Evolutionary conservation across 2,797 vertebrate species (phyloP), one percentile per base, ranked within the genome.

Genomic region (Neostethus bicornis): DNA sequence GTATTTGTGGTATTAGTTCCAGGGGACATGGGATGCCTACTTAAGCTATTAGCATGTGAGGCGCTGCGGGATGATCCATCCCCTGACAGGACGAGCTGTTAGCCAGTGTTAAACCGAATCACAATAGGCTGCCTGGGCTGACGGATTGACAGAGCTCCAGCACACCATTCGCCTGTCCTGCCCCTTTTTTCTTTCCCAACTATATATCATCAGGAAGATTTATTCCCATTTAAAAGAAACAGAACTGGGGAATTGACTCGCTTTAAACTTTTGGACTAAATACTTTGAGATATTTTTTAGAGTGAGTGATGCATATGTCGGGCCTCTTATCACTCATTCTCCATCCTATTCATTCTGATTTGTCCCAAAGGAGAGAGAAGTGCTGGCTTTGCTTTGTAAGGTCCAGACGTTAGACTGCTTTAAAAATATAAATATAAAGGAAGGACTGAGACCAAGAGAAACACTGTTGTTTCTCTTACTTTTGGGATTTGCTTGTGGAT

Each of bases 41-140:
- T 92, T 92, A 90, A 87, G 87, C 82, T 84, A 91, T 91, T 91
- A 90, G 90, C 90, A 90, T 90, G 83, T 83, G 90, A 92, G 88
- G 85, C 86, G 77, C 84, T 20, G 58, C 53, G 63, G 77, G 86
- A 87, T 85, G 85, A 87, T 82, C 84, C 81, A 73, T 79, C 83
- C 75, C 69, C 80, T 84, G 86, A 87, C 85, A 81, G 88, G 78
- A 86, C 70, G 77, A 86, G 83, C 82, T 86, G 86, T 87, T 87
- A 87, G 82, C 86, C 85, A 69, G 79, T 85, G 83, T 83, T 79
- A 75, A 83, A 80, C 74, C 58, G 79, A 75, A 89, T 79, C 83
- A 84, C 79, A 84, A 89, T 83, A 61, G 85, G 69, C 85, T 69
- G 81, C 82, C 81, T 37, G 72, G 56, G 66, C 49, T 86, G 84